Percentiles rank a stretch among this genome's conserved stretches.
Conservation (phyloP, 2,888 invertebrate species). For the Apotomis turbidana region DNA sequence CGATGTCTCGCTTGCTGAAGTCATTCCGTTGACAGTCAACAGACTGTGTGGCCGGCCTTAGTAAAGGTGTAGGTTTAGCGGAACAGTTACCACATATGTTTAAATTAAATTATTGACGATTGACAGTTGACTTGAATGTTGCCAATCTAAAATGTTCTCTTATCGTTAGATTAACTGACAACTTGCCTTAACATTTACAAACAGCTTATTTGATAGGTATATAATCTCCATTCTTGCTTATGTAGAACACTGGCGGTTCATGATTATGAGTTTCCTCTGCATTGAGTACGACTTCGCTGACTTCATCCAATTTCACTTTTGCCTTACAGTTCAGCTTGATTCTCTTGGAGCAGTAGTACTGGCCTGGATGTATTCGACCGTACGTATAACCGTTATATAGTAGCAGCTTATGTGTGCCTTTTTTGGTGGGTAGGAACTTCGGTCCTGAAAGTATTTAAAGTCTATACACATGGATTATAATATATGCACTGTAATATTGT, state of each 20-base stretch:
- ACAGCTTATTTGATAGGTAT: constrained; percentile 1
- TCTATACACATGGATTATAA: no score
- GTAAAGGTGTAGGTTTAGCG: no score
- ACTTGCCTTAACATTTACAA: not conserved
- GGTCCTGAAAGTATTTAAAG: not conserved
- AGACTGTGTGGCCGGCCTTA: no score
- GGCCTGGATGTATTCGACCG: not conserved
- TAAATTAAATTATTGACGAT: no score
- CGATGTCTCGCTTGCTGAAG: no score
- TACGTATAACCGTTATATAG: constrained; percentile 5
- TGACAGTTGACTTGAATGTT: no score
- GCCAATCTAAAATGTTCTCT: no score
- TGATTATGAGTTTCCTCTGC: not conserved
- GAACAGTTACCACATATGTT: no score
- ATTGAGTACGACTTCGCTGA: not conserved
- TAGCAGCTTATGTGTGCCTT: not conserved
- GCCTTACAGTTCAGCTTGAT: not conserved
- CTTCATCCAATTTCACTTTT: constrained; percentile 10
- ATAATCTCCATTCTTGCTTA: constrained; percentile 25
- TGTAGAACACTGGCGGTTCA: constrained; percentile 12
- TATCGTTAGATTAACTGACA: not conserved
- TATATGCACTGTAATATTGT: no score
- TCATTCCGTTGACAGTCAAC: no score
- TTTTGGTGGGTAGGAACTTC: not conserved
- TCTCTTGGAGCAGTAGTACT: constrained; percentile 7